Conservation (phyloP, 92 coral and sea anemone genomes). For the Zoanthus sociatus region DNA sequence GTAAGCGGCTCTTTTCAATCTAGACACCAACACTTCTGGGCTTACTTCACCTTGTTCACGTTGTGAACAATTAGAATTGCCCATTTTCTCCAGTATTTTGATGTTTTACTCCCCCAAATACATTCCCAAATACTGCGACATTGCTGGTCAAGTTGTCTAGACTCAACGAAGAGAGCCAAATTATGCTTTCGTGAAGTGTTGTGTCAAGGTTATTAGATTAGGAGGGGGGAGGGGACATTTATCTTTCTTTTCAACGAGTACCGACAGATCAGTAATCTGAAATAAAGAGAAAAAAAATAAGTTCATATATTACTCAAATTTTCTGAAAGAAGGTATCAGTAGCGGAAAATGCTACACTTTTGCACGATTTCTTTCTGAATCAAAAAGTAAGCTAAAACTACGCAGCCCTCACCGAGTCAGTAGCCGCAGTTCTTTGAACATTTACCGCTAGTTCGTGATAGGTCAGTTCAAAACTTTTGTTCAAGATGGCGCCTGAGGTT, state of each 20-base stretch:
- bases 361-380: background rate
- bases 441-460: conserved; percentile 77
- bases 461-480: conserved; percentile 79
- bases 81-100: conserved; percentile 89
- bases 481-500: conserved; percentile 95
- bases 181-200: conserved; percentile 67
- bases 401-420: conserved; percentile 56
- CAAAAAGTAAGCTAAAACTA: background rate
- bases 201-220: conserved; percentile 48
- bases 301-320: background rate
- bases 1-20: conserved; percentile 94
- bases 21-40: conserved; percentile 93
- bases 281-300: background rate
- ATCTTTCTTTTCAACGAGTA: background rate
- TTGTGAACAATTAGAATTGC: conserved; percentile 94
- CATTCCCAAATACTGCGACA: conserved; percentile 78
- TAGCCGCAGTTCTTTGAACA: conserved; percentile 72
- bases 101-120: conserved; percentile 64
- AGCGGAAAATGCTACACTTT: background rate
- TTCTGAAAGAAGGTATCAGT: background rate
- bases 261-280: background rate
- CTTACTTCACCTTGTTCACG: conserved; percentile 94
- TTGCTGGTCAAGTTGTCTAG: conserved; percentile 65
- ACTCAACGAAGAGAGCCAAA: conserved; percentile 57
- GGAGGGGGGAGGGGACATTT: conserved; percentile 25